Evolutionary conservation across 2,113 vertebrate genomes (phyloP), one percentile per base, ranked within the genome.

Genomic region (Notothenia coriiceps): DNA sequence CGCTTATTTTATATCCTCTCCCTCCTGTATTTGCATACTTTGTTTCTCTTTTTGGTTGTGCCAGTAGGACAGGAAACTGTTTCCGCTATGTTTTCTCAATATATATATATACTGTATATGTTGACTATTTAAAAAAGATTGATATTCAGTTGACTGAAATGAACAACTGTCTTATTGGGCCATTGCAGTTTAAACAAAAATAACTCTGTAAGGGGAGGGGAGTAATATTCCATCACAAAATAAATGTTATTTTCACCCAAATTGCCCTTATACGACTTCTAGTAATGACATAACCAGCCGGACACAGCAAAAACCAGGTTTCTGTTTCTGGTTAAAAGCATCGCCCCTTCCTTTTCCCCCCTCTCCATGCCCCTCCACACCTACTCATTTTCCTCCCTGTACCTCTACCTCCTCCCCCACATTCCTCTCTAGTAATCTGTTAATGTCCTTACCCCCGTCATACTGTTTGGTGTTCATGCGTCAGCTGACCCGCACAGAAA

Each of bases 401-500:
- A 43, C 68, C 54, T 49, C 22, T 22, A 40, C 73, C 17, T n/a
- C 33, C 47, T 20, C 10, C 47, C 61, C 52, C 56, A 52, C 62
- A 20, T 77, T 69, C 85, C 76, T 80, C 66, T 44, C 67, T 47
- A n/a, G 75, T 92, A 92, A 93, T 92, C 89, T 90, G 59, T 62
- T 89, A 91, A 91, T 89, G 86, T 89, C 75, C 78, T 93, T 91
- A 92, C 74, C 83, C 35, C 77, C 43, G 51, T 62, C 50, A 54
- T 71, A 51, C 72, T 86, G 76, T 85, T 90, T 80, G 74, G 69
- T 77, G 87, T 73, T 82, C 62, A 20, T 56, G 69, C 22, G 80
- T 94, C 87, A 92, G 83, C 87, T 92, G 92, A 94, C 89, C 85
- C 59, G 70, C 47, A 61, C 77, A 81, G 49, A 78, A 94, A 90